Evolutionary conservation across 2,797 vertebrate genomes (phyloP).

Genomic region (Pipistrellus pipistrellus): DNA sequence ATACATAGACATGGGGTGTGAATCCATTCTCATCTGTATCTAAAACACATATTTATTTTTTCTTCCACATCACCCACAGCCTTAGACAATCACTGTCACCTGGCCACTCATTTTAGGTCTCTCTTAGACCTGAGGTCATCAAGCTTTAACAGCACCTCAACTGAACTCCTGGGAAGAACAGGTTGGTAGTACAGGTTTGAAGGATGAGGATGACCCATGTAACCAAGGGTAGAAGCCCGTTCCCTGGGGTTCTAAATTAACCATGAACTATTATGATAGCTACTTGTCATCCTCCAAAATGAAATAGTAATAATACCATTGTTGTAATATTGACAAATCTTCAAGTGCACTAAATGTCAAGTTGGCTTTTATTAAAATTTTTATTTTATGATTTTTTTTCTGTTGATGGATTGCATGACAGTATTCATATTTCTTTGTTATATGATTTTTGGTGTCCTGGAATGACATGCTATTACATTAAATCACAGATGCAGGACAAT

Average conservation of each 20-base stretch:
- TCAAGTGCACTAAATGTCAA: background rate
- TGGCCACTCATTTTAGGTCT: background rate
- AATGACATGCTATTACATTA: background rate
- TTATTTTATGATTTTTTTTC: background rate
- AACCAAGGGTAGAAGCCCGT: background rate
- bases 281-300: background rate
- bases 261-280: background rate
- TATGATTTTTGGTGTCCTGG: background rate
- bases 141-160: background rate
- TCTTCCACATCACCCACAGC: background rate
- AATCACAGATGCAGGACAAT: background rate
- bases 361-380: background rate
- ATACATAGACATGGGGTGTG: background rate
- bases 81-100: background rate
- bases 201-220: background rate
- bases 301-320: background rate
- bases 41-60: slow-evolving; percentile 18
- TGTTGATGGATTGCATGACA: background rate
- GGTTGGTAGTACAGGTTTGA: background rate
- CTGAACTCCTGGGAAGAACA: background rate
- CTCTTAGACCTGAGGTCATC: background rate
- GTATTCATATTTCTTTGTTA: background rate
- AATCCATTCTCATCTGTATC: background rate
- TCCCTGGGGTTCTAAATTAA: background rate
- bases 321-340: background rate